Evolutionary conservation across 2,888 invertebrate genomes (phyloP), one percentile per base, ranked within the genome.

Genomic region (Pachliopta kotzebuea): DNA sequence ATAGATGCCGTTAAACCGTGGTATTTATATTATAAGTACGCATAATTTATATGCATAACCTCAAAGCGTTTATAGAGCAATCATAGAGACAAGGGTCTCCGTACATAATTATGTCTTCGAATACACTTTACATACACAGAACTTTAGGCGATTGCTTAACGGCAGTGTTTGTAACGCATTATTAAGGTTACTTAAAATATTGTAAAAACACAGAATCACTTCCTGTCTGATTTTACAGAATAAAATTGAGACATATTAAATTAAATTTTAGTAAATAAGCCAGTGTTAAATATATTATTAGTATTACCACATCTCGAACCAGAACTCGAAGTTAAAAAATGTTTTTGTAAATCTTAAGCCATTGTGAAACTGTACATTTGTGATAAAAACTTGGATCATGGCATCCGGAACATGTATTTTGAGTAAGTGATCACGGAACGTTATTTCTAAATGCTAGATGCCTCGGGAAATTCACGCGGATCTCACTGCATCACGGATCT

Each of bases 401-500:
- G 31, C 26, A 63, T 65, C 60, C 60, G 60, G 60, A 61, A 65
- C 60, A 61, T 53, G 65, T 45, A 61, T 65, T 61, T 57, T 53
- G 60, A 56, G 56, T 60, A 65, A 64, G 55, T 64, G 49, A 29
- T 24, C 57, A 57, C 57, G 53, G 29, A 57, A 20, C 56, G 52
- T 60, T 65, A 56, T 26, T 53, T 4, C 65, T 61, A 67, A 64
- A 62, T 62, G 56, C 56, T 59, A 63, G 29, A 53, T 60, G 66
- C 70, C 70, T 67, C 67, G 67, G 66, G 72, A 71, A 72, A 69
- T 66, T 68, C 69, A 73, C 69, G 66, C 73, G 73, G 72, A 73
- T 72, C 71, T 71, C 42, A 65, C 49, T 60, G 50, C 21, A 52
- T 68, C 63, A 65, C 77, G 78, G 78, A 79, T 76, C 81, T 80